These are phyloP conservation scores for Encarsia formosa DNA, from an alignment of 2,888 invertebrate genomes.

Conservation along the genomic window DNA sequence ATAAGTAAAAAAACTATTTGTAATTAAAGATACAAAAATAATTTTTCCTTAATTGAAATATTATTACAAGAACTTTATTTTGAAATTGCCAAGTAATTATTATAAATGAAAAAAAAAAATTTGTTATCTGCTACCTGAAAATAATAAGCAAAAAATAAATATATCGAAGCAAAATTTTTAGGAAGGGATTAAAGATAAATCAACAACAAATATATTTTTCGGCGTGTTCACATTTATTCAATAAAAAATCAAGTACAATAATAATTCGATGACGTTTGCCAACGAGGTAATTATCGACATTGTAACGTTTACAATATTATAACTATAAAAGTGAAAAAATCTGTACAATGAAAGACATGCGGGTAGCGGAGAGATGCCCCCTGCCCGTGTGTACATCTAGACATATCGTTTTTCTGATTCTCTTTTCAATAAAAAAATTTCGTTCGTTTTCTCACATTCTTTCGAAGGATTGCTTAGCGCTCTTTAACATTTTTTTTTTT, in stretches of 20 bases:
- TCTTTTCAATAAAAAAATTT: slow-evolving; percentile 12
- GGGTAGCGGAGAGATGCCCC: slow-evolving; percentile 51
- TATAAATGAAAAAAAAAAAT: too few relatives aligned
- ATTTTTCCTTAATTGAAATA: too few relatives aligned
- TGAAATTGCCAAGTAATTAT: too few relatives aligned
- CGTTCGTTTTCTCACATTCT: too few relatives aligned
- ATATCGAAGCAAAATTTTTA: too few relatives aligned
- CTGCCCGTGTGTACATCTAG: slow-evolving; percentile 44
- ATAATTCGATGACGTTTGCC: slow-evolving; percentile 44
- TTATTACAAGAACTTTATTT: too few relatives aligned
- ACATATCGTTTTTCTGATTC: slow-evolving; percentile 31
- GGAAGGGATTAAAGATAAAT: too few relatives aligned
- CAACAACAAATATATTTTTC: too few relatives aligned
- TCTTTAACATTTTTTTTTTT: slow-evolving; percentile 8
- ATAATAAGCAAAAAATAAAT: too few relatives aligned
- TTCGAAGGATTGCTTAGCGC: slow-evolving; percentile 12
- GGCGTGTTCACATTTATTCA: slow-evolving; percentile 51
- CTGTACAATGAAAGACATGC: slow-evolving; percentile 53
- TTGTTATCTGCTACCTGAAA: too few relatives aligned
- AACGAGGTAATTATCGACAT: slow-evolving; percentile 42
- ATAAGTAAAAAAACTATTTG: too few relatives aligned
- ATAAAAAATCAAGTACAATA: slow-evolving; percentile 51
- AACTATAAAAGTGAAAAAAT: slow-evolving; percentile 52
- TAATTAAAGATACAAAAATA: too few relatives aligned
- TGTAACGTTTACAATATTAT: slow-evolving; percentile 43